phyloP scores from a whole-genome alignment of 2,888 invertebrate genomes.

The Clanis bilineata region DNA sequence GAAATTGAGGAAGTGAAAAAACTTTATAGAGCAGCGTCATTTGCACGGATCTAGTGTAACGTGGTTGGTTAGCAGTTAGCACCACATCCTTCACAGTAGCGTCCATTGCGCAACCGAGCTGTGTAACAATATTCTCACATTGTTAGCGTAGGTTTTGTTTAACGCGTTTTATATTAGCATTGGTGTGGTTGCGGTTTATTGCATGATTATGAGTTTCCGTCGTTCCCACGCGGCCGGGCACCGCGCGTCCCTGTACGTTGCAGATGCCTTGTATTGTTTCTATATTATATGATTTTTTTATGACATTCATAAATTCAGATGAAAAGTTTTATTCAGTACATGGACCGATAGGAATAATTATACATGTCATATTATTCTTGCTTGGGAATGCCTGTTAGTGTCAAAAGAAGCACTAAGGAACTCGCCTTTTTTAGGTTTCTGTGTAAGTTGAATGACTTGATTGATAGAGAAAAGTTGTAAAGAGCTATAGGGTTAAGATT shows the following conservation, averaged over 20 bases:
- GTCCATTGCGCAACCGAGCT: not conserved
- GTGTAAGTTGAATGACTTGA: no score
- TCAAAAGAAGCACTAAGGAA: no score
- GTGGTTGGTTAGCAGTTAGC: not conserved
- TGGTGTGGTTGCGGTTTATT: slow-evolving; percentile 42
- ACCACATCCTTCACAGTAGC: not conserved
- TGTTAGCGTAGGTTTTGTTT: slow-evolving; percentile 18
- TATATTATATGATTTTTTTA: not conserved
- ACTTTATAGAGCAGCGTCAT: not conserved
- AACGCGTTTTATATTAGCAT: slow-evolving; percentile 19
- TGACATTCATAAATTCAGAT: no score
- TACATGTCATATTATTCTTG: no score
- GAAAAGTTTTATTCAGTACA: no score
- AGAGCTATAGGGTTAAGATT: no score
- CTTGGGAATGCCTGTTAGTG: no score
- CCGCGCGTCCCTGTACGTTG: not conserved
- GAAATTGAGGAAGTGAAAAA: not conserved
- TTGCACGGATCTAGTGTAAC: not conserved
- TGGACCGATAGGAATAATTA: no score
- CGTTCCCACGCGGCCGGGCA: slow-evolving; percentile 32
- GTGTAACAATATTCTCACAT: slow-evolving; percentile 14
- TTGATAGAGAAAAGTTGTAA: no score
- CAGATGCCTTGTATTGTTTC: slow-evolving; percentile 3
- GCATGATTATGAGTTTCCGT: slow-evolving; percentile 49
- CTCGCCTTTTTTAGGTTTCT: no score